Conservation (phyloP, 2,797 vertebrate genomes). For the Oreochromis grahami region DNA sequence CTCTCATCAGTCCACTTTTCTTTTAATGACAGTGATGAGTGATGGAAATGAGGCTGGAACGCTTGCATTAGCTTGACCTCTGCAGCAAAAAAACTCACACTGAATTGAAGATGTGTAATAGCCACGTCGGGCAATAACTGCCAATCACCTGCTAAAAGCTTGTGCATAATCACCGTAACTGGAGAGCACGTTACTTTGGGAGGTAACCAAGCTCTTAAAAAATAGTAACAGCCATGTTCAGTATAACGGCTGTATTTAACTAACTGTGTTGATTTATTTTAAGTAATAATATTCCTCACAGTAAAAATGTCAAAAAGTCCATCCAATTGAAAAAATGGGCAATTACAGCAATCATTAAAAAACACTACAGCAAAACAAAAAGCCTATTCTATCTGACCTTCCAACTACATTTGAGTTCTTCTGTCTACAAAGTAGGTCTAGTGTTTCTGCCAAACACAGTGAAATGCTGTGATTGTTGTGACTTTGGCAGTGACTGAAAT, state of each 20-base stretch:
- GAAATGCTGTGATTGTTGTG: neutral
- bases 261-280: neutral
- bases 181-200: neutral
- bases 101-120: neutral
- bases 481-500: neutral
- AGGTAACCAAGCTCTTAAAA: neutral
- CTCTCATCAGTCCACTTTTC: slow-evolving; percentile 1
- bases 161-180: neutral
- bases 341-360: neutral
- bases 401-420: neutral
- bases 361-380: neutral
- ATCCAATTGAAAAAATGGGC: neutral
- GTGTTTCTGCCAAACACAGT: neutral
- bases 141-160: neutral
- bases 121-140: neutral
- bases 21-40: slow-evolving; percentile 5
- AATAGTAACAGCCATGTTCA: neutral
- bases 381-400: neutral
- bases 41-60: neutral
- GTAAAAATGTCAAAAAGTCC: neutral
- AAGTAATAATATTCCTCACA: neutral
- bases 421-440: neutral
- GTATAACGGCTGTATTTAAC: neutral
- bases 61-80: neutral
- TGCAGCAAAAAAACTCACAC: neutral